phyloP scores from a whole-genome alignment of 2,888 invertebrate species.

The Drosophila atroscutellata region DNA sequence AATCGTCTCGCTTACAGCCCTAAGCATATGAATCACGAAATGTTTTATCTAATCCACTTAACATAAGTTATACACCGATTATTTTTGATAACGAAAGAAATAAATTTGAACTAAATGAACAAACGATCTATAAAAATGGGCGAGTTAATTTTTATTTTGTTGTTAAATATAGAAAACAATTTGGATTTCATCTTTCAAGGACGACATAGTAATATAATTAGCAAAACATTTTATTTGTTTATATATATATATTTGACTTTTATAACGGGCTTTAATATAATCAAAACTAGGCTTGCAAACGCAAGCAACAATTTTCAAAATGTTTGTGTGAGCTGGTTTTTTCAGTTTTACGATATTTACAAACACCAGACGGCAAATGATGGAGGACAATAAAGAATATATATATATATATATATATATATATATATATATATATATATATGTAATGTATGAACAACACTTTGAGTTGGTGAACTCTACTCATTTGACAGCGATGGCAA shows the following conservation, averaged over 20 bases:
- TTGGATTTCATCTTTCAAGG: background rate
- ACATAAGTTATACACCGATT: slow-evolving; percentile 61
- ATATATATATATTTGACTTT: background rate
- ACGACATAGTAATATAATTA: background rate
- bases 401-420: background rate
- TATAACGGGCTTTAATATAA: slow-evolving; percentile 20
- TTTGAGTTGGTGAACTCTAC: background rate
- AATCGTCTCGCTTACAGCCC: slow-evolving; percentile 38
- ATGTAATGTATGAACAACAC: background rate
- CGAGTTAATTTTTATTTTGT: background rate
- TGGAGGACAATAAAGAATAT: slow-evolving; percentile 9
- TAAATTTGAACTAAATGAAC: slow-evolving; percentile 38
- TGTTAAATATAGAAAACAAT: background rate
- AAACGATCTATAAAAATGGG: background rate
- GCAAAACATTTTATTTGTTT: background rate
- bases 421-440: background rate
- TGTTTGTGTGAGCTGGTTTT: background rate
- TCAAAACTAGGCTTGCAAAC: slow-evolving; percentile 9
- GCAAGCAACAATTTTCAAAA: background rate
- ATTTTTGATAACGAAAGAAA: slow-evolving; percentile 53
- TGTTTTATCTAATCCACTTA: slow-evolving; percentile 63
- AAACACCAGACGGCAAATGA: background rate
- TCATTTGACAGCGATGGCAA: slow-evolving; percentile 52
- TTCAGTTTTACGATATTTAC: slow-evolving; percentile 21
- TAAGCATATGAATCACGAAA: slow-evolving; percentile 46